Conservation (phyloP, 2,888 invertebrate genomes). For the Formica aserva region DNA sequence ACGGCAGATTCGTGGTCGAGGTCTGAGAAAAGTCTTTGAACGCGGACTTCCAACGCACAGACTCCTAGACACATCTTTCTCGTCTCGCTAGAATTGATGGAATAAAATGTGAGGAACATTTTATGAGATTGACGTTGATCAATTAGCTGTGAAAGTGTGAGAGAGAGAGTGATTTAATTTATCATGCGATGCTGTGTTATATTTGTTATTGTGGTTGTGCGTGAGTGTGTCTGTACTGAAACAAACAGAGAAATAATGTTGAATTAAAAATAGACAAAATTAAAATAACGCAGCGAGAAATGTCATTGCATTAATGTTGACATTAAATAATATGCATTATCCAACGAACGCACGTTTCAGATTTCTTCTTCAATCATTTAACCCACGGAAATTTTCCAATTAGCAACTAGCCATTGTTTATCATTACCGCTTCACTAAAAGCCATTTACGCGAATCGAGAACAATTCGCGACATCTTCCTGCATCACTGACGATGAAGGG, state of each 20-base stretch:
- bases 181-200: slow-evolving; percentile 4
- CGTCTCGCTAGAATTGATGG: background rate
- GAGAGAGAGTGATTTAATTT: slow-evolving; percentile 6
- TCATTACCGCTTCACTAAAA: background rate
- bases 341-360: background rate
- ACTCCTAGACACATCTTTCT: background rate
- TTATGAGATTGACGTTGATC: slow-evolving; percentile 6
- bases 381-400: background rate
- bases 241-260: slow-evolving; percentile 32
- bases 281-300: slow-evolving; percentile 37
- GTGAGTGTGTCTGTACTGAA: slow-evolving; percentile 45
- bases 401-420: background rate
- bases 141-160: background rate
- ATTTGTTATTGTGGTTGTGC: slow-evolving; percentile 35
- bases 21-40: background rate
- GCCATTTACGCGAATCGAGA: slow-evolving; percentile 2
- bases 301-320: slow-evolving; percentile 15
- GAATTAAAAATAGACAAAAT: slow-evolving; percentile 28
- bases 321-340: slow-evolving; percentile 6
- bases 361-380: background rate
- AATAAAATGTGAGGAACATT: background rate
- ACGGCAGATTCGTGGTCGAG: background rate
- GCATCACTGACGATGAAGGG: slow-evolving; percentile 10
- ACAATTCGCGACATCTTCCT: slow-evolving; percentile 7
- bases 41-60: background rate